Base-by-base conservation (phyloP, 1,140 invertebrate species). In the Drosophila burlai region DNA sequence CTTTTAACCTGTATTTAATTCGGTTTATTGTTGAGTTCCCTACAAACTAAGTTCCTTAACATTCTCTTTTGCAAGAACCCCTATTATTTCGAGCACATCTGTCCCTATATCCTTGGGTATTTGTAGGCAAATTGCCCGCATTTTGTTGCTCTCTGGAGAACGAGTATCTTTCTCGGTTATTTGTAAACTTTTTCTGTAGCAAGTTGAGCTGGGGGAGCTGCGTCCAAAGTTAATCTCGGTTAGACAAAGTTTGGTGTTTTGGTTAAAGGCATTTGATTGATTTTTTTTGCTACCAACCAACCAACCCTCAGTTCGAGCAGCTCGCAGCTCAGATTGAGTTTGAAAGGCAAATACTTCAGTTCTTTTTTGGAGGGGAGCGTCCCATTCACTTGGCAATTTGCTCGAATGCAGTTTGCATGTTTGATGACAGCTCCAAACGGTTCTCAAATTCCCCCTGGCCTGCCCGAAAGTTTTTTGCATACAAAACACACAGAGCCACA, bases 381-480 rank as follows among this genome's bases (percentile, higher is more conserved):
- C 31, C 63, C 63, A 55, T 58, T 67, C 63, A 77, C 74, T 77
- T 77, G 57, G 49, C 55, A 77, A 77, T 77, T 77, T 67, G 43
- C 49, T 77, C 57, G 75, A 77, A 77, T 77, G 75, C 75, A 77
- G 75, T 77, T 77, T 77, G 75, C 75, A 77, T 77, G 75, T 77
- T 77, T 77, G 75, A 77, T 77, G 75, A 78, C 75, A 78, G 64
- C 75, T 77, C 65, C 57, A 75, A 74, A 74, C 47, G 47, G 42
- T 63, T 47, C 45, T 31, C 26, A 1, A 40, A 42, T 50, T 26
- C 34, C 60, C 49, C 52, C 29, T 4, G 54, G 54, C 36, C 13
- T 24, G 34, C 4, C 60, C 73, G 8, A 73, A 50, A 74, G 43
- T 59, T 49, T 76, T 81, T 61, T 65, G 40, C 43, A 59, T 55